Percentiles rank a stretch among this genome's conserved stretches.
These are phyloP conservation scores for Noctua comes DNA, from an alignment of 2,888 invertebrate species.

Conservation along the genomic window DNA sequence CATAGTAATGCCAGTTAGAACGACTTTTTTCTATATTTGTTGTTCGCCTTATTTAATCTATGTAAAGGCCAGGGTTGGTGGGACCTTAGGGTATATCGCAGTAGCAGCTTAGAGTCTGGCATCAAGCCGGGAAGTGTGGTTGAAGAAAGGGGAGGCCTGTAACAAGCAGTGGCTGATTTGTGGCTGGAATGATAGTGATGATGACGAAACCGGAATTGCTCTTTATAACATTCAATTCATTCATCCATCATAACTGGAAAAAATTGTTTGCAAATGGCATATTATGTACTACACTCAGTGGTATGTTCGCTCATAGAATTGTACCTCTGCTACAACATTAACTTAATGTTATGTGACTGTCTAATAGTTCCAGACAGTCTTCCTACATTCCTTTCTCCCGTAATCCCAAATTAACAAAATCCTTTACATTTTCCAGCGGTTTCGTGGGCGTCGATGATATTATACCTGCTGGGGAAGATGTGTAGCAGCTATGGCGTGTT, in stretches of 20 bases:
- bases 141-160: neutral
- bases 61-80: neutral
- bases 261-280: neutral
- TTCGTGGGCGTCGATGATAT: slow-evolving; percentile 83
- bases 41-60: neutral
- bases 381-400: neutral
- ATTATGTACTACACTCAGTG: neutral
- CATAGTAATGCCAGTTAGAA: neutral
- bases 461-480: slow-evolving; percentile 92
- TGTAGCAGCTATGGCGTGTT: slow-evolving; percentile 92
- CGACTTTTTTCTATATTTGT: neutral
- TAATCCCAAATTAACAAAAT: neutral
- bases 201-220: neutral
- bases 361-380: neutral
- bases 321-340: neutral
- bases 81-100: neutral
- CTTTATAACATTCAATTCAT: neutral
- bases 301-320: neutral
- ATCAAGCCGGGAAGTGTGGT: neutral
- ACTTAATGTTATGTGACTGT: neutral
- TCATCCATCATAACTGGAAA: neutral
- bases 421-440: slow-evolving; percentile 73
- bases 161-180: neutral
- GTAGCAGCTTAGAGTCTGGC: too few species aligned
- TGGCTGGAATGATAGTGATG: neutral